Evolutionary conservation across 1,140 invertebrate genomes (phyloP), one percentile per base, ranked within the genome.

Genomic region (Apocrypta bakeri): DNA sequence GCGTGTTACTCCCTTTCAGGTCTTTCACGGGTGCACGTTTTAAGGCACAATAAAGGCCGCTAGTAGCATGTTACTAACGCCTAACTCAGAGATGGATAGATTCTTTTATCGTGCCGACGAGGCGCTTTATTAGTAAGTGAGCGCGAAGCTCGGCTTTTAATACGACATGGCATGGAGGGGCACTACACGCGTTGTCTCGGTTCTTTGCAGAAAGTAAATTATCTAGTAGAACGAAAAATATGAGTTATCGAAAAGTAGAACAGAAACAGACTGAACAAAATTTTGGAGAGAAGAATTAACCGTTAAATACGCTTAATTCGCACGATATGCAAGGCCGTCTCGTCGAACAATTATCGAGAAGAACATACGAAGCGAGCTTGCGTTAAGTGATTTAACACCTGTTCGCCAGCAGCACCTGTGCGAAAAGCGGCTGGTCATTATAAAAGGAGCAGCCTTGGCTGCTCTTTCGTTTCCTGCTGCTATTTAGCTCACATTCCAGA

Each of bases 301-400:
- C n/a, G n/a, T n/a, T n/a, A 48, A 48, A 17, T 4, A 11, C 25
- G 11, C 37, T 72, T 72, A 72, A 42, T 40, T 21, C 21, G 69
- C 69, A 29, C 33, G 68, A 17, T 11, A 69, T 33, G 14, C 29
- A 31, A 69, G 29, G 31, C 68, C 7, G 66, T 69, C 29, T 33
- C n/a, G n/a, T n/a, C 14, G 24, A 74, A 74, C 72, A 74, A 74
- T 74, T 24, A 74, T 56, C 72, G 72, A 56, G 25, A 24, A 21
- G 33, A 2, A n/a, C 21, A 9, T 7, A 9, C 63, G 63, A 66
- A 1, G 71, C 42, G 72, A n/a, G 24, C 11, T 29, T 42, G 24
- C 29, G 72, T 14, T 74, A 81, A 81, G 69, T 81, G 68, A 81
- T 81, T 81, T 74, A 40, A 75, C 79, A 81, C 79, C 79, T 81